These are phyloP conservation scores for Chinchilla lanigera DNA, from an alignment of 2,113 vertebrate species.

Conservation along the genomic window DNA sequence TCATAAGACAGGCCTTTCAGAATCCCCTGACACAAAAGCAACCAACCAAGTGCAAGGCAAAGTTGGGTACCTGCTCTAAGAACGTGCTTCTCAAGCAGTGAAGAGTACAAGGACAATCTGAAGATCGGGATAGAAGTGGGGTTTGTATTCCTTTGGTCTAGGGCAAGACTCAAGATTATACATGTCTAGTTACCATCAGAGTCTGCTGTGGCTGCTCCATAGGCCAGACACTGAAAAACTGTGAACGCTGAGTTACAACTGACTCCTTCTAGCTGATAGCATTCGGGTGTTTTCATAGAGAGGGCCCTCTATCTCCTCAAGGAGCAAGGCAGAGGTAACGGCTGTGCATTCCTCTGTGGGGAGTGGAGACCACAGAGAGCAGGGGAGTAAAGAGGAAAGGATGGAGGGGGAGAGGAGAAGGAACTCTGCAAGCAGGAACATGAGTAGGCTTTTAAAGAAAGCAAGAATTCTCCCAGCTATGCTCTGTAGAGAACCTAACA, in stretches of 20 bases:
- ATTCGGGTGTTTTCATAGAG: background rate
- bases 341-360: background rate
- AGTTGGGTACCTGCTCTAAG: background rate
- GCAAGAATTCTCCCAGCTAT: background rate
- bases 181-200: background rate
- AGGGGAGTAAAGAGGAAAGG: background rate
- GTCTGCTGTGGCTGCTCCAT: background rate
- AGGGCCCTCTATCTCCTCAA: background rate
- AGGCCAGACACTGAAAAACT: background rate
- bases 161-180: background rate
- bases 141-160: background rate
- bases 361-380: background rate
- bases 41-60: slow-evolving; percentile 12
- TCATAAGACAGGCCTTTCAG: background rate
- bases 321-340: background rate
- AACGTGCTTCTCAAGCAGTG: background rate
- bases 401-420: background rate
- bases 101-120: background rate
- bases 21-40: background rate
- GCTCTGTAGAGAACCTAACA: background rate
- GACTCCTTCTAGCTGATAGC: background rate
- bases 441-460: background rate
- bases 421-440: background rate
- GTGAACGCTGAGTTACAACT: background rate
- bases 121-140: background rate